Percentiles rank a stretch among this genome's conserved stretches.
phyloP scores from a whole-genome alignment of 2,113 vertebrate species.

The Sigmodon hispidus region DNA sequence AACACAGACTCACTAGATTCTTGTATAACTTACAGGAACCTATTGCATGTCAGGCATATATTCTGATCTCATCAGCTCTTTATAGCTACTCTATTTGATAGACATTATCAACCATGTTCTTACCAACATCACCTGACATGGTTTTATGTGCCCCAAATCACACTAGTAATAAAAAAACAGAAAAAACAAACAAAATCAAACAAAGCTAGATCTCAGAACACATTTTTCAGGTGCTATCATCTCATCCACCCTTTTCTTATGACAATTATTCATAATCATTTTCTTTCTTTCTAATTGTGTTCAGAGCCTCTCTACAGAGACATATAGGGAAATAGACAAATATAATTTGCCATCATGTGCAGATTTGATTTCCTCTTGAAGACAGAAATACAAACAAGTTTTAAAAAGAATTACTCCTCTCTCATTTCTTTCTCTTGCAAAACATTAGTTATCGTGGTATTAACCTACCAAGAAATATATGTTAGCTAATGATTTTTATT shows the following conservation, averaged over 20 bases:
- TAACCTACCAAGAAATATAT: too few species aligned
- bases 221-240: background rate
- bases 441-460: too few species aligned
- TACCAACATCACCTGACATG: background rate
- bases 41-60: background rate
- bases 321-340: background rate
- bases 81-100: background rate
- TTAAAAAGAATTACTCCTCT: conserved; percentile 47
- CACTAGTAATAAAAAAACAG: background rate
- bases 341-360: background rate
- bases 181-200: background rate
- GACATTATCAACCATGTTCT: background rate
- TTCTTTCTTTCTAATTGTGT: background rate
- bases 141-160: conserved; percentile 6
- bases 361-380: conserved; percentile 11
- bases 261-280: conserved; percentile 9
- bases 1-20: too few species aligned
- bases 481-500: too few species aligned
- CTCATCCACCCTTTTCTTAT: background rate
- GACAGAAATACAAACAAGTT: conserved; percentile 1
- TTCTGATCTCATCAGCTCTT: background rate
- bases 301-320: background rate
- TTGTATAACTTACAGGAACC: background rate
- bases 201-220: background rate
- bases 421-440: background rate